Base-by-base conservation (phyloP, 2,888 invertebrate species). In the Lasioglossum zephyrum region DNA sequence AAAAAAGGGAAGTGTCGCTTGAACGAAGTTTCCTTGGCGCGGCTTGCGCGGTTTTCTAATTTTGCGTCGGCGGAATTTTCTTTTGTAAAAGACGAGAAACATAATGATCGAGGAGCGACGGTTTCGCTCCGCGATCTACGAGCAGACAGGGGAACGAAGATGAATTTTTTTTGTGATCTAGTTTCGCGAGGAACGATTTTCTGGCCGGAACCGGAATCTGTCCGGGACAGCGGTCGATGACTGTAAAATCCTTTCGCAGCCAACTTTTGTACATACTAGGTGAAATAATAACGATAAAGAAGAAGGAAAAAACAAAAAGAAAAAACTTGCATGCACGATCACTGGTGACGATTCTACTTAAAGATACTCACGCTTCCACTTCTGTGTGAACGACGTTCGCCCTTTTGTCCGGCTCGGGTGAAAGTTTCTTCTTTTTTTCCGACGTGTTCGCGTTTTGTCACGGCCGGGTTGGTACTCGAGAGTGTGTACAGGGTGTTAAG, bases 341-440 rank as follows among this genome's bases (percentile, higher is more conserved):
- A 87, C 84, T 72, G 77, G 85, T 84, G 83, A 84, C 77, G 63
- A 66, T 66, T 86, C 82, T 79, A 75, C 69, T 80, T 79, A 82
- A 81, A 73, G 85, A 86, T 87, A 87, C 86, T 90, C 87, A 89
- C 87, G 85, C 89, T 91, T 91, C 87, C 88, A 89, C 84, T 85
- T 86, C 85, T 77, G 77, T 81, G 78, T 69, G 75, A 79, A 26
- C 70, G 77, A 78, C 63, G 73, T 76, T 79, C 53, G 36, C 47
- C 36, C 49, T 70, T 44, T 41, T n/a, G 26, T 63, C 39, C 60
- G 47, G 44, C 53, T 5, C 39, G 31, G 70, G 44, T 57, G 47
- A 63, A 73, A 79, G 73, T 70, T 53, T 73, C 31, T 31, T 31
- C 31, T 31, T 31, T 66, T 69, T 49, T 47, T 47, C 73, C 47